Evolutionary conservation across 2,797 vertebrate genomes (phyloP), one percentile per base, ranked within the genome.

Genomic region (Pseudotriccus pelzelni): DNA sequence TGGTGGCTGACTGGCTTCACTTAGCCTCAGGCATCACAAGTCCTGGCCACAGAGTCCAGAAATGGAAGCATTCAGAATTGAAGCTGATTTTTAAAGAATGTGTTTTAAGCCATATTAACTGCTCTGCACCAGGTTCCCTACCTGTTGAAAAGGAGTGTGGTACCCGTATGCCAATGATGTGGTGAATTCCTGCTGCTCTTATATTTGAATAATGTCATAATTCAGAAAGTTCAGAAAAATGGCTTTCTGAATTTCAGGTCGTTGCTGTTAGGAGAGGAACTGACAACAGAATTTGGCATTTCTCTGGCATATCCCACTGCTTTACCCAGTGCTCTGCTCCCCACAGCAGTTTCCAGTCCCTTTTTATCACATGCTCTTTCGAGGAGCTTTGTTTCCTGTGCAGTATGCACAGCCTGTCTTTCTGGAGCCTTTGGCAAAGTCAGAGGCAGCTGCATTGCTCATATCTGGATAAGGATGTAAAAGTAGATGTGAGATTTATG

Each of bases 1-100:
- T 43, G 25, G 30, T 80, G 47, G 19, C 13, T 77, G 24, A 10
- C 32, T 47, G 39, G 18, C 37, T 58, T 18, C 0, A 0, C 72
- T 80, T 58, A n/a, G 8, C 19, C 22, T 53, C 23, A 53, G 37
- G 36, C 41, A 17, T 37, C 62, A 36, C 24, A 37, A 55, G 12
- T 47, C 60, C 36, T 56, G 46, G 25, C 9, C 46, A 36, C 30
- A 18, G 43, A 32, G 4, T 62, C 19, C 32, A 59, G 73, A 75
- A 93, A 55, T 23, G 22, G 66, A 91, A 6, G 14, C 24, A 75
- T 37, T 8, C 25, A 77, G 55, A 50, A 90, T 28, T 37, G n/a
- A 64, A 23, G 8, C 20, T 46, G 36, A 32, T 46, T 70, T 87
- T 64, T 17, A 36, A 37, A 39, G 86, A 79, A 16, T 0, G 0